Base-by-base conservation (phyloP, 2,797 vertebrate genomes). In the Saxicola maurus region DNA sequence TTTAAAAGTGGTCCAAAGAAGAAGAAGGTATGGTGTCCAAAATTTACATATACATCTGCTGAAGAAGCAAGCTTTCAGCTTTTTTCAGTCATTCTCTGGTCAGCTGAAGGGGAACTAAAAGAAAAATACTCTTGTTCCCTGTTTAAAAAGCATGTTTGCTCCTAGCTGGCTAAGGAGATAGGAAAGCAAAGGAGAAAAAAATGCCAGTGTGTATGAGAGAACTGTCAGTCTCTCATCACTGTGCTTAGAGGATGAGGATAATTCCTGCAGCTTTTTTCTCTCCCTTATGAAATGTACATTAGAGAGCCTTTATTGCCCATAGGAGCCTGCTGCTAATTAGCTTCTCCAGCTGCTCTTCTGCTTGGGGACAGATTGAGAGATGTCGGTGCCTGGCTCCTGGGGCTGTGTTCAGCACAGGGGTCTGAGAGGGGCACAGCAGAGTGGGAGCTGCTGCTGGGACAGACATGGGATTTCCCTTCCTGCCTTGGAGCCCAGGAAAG, bases 331-430 rank as follows among this genome's bases (percentile, higher is more conserved):
- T 86, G 64, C 67, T 69, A 33, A 81, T 78, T 13, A 74, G 42
- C 38, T 82, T 3, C 64, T 79, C 53, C 75, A 84, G 77, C 90
- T 91, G 81, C 81, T 82, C 43, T 1, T 77, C 20, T 6, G 33
- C 48, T 21, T 9, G 8, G 38, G 61, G 60, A 25, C 9, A 35
- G 56, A 23, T 3, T 30, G 71, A 18, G 52, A 66, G 64, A 3
- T 0, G 0, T 11, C 28, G 2, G 0, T 68, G 60, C 71, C 40
- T 65, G 23, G 8, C 25, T 72, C 7, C 31, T 2, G 1, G 46
- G 35, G 23, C 1, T 0, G 10, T 15, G 40, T 3, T 2, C 61
- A 49, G 75, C 31, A 1, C 15, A 1, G 10, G 33, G 21, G n/a
- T 9, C 1, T 1, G 16, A 52, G 8, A 64, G 66, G 21, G 59